Evolutionary conservation across 2,797 vertebrate genomes (phyloP).

Genomic region (Enteromius trimaculatus): DNA sequence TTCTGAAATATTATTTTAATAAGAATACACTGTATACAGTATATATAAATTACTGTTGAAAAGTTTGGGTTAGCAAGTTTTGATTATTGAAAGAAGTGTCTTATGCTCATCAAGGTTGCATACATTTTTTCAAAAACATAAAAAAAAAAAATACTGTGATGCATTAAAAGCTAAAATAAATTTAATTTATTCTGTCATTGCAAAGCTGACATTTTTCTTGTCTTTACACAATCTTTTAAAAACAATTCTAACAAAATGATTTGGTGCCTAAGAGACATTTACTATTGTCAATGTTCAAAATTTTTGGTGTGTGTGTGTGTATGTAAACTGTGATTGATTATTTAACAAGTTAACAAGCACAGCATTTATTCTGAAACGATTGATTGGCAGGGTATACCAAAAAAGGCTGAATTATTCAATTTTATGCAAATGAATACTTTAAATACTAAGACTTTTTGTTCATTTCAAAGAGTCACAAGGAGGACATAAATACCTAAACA

Average conservation of each 20-base stretch:
- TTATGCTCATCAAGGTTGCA: neutral
- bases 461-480: neutral
- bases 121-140: neutral
- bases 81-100: neutral
- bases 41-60: neutral
- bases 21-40: neutral
- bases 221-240: neutral
- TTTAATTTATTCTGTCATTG: neutral
- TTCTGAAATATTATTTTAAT: neutral
- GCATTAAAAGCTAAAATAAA: neutral
- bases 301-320: too few species aligned
- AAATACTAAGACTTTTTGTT: conserved; percentile 2
- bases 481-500: conserved; percentile 3
- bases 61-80: neutral
- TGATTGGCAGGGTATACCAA: neutral
- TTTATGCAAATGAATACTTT: neutral
- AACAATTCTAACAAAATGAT: neutral
- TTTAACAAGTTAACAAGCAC: neutral
- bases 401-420: neutral
- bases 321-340: neutral
- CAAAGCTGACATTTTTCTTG: neutral
- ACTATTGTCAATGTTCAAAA: neutral
- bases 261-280: neutral
- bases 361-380: neutral
- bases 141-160: neutral